A percentile compares a stretch with the other conserved stretches of the same genome.
These are phyloP conservation scores for Xestobium rufovillosum DNA, from an alignment of 2,888 invertebrate genomes.

Conservation along the genomic window DNA sequence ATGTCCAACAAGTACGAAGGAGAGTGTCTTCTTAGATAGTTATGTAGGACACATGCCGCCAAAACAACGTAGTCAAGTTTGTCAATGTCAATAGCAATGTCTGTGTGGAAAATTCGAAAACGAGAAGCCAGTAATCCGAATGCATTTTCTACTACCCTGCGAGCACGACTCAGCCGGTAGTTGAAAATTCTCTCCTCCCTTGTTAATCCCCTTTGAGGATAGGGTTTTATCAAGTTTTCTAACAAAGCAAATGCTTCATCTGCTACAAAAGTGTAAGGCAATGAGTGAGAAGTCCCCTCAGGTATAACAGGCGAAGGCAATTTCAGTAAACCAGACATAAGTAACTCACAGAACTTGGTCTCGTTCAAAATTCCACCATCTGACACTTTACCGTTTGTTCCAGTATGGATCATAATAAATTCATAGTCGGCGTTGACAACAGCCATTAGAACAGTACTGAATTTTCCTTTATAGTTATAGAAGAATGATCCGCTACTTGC, in stretches of 20 bases:
- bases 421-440: conserved; percentile 21
- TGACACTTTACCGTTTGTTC: conserved; percentile 21
- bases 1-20: neutral
- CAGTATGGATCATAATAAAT: conserved; percentile 20
- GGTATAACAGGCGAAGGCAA: conserved; percentile 7
- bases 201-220: conserved; percentile 12
- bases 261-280: conserved; percentile 10
- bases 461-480: conserved; percentile 22
- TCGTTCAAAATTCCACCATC: conserved; percentile 22
- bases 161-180: conserved; percentile 7
- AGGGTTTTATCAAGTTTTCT: conserved; percentile 12
- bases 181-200: conserved; percentile 9
- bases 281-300: neutral
- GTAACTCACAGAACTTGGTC: conserved; percentile 16
- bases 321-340: conserved; percentile 3
- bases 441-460: conserved; percentile 22
- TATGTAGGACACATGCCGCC: conserved; percentile 15
- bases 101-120: conserved; percentile 14
- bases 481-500: conserved; percentile 19
- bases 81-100: conserved; percentile 16
- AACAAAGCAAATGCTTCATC: conserved; percentile 17
- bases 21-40: conserved; percentile 15
- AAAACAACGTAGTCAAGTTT: conserved; percentile 16
- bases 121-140: conserved; percentile 11
- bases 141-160: conserved; percentile 10